phyloP scores from a whole-genome alignment of 1,140 invertebrate genomes.

The Pachypsylla venusta region DNA sequence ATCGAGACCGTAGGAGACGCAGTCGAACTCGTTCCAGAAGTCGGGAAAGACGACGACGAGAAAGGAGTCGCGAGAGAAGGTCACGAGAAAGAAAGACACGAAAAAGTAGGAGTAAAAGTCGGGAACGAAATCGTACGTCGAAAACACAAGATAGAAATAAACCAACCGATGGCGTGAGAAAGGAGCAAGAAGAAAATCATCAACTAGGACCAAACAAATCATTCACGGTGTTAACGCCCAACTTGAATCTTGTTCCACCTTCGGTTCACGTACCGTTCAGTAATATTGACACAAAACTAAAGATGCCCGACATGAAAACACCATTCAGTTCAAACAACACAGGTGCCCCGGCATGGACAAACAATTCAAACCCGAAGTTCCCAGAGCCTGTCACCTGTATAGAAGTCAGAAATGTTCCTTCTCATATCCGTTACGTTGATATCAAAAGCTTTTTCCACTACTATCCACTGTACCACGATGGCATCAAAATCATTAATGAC shows the following conservation, averaged over 20 bases:
- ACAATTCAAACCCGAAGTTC: neutral
- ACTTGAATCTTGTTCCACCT: neutral
- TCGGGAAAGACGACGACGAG: conserved; percentile 14
- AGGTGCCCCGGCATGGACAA: too few relatives aligned
- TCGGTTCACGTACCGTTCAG: neutral
- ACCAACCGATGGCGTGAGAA: neutral
- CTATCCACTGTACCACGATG: conserved; percentile 60
- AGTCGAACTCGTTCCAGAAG: conserved; percentile 29
- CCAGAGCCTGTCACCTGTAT: conserved; percentile 39
- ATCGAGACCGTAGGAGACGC: conserved; percentile 28
- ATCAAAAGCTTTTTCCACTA: conserved; percentile 62
- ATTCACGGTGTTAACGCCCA: neutral
- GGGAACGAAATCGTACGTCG: neutral
- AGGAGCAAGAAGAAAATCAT: neutral
- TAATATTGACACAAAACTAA: conserved; percentile 1
- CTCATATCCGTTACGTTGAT: conserved; percentile 54
- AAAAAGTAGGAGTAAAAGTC: neutral
- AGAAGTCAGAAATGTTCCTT: conserved; percentile 49
- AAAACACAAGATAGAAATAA: neutral
- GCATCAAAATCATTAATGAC: conserved; percentile 72
- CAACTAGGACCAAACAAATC: neutral
- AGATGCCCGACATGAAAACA: too few relatives aligned
- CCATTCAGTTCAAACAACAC: too few relatives aligned
- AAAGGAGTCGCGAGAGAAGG: conserved; percentile 18
- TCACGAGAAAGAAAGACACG: conserved; percentile 13